Percentiles rank a stretch among this genome's conserved stretches.
Conservation (phyloP, 2,888 invertebrate genomes). For the Himalopsyche japonica region DNA sequence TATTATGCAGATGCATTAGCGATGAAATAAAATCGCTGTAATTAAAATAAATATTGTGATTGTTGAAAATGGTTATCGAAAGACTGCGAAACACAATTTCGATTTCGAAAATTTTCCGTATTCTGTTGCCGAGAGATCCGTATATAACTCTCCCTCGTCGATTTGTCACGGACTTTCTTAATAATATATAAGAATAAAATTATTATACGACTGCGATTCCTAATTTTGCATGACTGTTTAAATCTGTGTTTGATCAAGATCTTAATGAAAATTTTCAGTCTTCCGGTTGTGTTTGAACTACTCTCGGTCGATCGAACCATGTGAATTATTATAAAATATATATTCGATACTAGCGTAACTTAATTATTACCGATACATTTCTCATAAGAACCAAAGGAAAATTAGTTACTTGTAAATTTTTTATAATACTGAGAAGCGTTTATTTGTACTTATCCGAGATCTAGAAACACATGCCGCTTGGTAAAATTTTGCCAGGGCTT, state of each 20-base stretch:
- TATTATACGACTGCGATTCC: neutral
- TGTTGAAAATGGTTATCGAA: conserved; percentile 35
- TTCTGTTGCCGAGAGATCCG: neutral
- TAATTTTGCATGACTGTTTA: neutral
- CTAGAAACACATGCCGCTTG: neutral
- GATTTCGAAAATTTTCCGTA: neutral
- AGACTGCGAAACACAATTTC: conserved; percentile 35
- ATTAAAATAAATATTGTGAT: conserved; percentile 34
- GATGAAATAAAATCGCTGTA: neutral
- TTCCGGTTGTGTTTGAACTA: conserved; percentile 17
- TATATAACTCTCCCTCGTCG: neutral
- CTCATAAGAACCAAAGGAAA: conserved; percentile 6
- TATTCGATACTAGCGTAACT: neutral
- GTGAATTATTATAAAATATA: neutral
- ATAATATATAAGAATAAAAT: neutral
- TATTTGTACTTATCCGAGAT: neutral
- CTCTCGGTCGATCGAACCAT: neutral
- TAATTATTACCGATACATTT: neutral
- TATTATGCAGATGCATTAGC: neutral
- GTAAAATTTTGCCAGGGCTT: neutral
- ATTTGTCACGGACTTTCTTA: neutral
- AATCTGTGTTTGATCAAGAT: conserved; percentile 25
- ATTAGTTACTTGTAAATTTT: neutral
- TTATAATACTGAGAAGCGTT: neutral
- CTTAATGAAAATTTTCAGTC: conserved; percentile 32